These are phyloP conservation scores for Melanotus villosus DNA, from an alignment of 2,888 invertebrate genomes.

Conservation along the genomic window DNA sequence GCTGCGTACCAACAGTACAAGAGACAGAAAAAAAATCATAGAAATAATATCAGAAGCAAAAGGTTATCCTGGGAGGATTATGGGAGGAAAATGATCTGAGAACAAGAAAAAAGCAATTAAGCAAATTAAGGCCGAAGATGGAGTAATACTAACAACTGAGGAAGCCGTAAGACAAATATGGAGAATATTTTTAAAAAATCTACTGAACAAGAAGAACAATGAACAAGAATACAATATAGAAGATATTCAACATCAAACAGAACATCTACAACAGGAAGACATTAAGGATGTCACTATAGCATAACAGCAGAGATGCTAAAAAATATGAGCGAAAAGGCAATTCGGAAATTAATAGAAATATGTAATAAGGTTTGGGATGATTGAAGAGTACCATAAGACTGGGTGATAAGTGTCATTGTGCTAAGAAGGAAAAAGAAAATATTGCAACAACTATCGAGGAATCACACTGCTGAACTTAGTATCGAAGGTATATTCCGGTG, in stretches of 20 bases:
- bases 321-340: neutral
- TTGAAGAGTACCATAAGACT: neutral
- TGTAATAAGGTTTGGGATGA: neutral
- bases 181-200: neutral
- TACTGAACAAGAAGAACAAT: neutral
- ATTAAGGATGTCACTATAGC: neutral
- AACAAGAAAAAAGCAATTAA: neutral
- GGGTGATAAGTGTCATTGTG: neutral
- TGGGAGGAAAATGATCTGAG: neutral
- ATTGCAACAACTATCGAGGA: conserved; percentile 14
- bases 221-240: neutral
- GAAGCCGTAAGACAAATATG: neutral
- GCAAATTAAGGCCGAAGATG: neutral
- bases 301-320: neutral
- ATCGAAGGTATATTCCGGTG: conserved; percentile 13
- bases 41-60: neutral
- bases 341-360: neutral
- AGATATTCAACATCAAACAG: neutral
- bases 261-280: neutral
- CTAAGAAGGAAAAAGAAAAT: neutral
- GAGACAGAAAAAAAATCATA: neutral
- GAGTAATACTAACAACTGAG: neutral
- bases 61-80: conserved; percentile 1
- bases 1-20: neutral
- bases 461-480: conserved; percentile 23